A percentile compares a stretch with the other conserved stretches of the same genome.
Conservation (phyloP, 2,797 vertebrate genomes). For the Arnoldichthys spilopterus region DNA sequence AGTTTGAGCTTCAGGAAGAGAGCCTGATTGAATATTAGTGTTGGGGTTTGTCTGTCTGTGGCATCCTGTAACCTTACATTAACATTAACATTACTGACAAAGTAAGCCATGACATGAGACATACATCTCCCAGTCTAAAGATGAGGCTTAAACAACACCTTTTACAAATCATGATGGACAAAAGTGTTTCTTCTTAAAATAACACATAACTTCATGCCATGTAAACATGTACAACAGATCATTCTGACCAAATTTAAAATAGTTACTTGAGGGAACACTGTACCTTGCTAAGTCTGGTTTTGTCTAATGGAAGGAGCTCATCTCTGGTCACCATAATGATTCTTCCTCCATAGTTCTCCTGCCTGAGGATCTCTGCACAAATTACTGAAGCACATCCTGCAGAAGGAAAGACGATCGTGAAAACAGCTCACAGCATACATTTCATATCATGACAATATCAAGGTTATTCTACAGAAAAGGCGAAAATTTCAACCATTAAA, state of each 20-base stretch:
- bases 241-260: too few species aligned
- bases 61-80: too few species aligned
- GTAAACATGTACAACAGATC: too few species aligned
- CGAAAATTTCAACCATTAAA: not conserved
- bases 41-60: too few species aligned
- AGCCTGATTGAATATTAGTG: too few species aligned
- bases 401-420: not conserved
- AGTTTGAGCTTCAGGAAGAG: not conserved
- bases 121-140: too few species aligned
- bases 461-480: not conserved
- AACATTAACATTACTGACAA: too few species aligned
- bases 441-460: not conserved
- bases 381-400: conserved; percentile 82
- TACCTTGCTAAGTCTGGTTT: conserved; percentile 87
- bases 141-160: too few species aligned
- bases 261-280: not conserved
- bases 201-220: too few species aligned
- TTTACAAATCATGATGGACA: too few species aligned
- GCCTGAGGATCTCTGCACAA: conserved; percentile 86
- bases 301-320: conserved; percentile 82
- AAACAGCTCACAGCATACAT: conserved; percentile 32
- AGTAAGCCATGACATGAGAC: too few species aligned
- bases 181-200: too few species aligned
- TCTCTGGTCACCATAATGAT: conserved; percentile 85
- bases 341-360: conserved; percentile 82